Conservation (phyloP, 2,113 vertebrate genomes). For the Melanostigma gelatinosum region DNA sequence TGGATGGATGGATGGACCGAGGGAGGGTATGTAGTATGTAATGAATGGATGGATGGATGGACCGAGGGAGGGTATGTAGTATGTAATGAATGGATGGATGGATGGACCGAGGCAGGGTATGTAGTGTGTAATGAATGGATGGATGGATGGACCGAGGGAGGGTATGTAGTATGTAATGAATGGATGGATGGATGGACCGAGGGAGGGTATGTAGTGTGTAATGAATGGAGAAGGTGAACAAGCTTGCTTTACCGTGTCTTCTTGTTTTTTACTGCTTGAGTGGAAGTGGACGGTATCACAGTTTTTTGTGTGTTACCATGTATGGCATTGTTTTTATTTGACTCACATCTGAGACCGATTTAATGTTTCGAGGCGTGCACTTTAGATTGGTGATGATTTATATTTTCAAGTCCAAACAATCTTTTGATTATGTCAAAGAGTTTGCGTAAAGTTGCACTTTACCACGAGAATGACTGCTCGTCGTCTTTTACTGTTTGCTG, state of each 20-base stretch:
- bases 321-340: neutral
- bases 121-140: no score
- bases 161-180: no score
- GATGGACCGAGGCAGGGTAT: no score
- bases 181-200: constrained; percentile 28
- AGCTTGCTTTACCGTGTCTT: constrained; percentile 5
- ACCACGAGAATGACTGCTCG: neutral
- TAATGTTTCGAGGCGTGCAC: neutral
- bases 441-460: neutral
- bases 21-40: no score
- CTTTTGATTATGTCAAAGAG: neutral
- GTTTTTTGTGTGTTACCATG: neutral
- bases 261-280: constrained; percentile 4
- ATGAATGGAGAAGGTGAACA: constrained; percentile 25
- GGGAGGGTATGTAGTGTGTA: constrained; percentile 28
- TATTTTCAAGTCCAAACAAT: neutral
- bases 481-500: neutral
- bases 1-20: no score
- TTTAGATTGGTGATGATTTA: neutral
- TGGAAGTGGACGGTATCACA: neutral
- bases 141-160: no score
- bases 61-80: constrained; percentile 19
- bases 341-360: neutral
- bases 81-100: constrained; percentile 39
- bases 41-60: no score